Conservation (phyloP, 2,888 invertebrate species). For the Sisyra nigra region DNA sequence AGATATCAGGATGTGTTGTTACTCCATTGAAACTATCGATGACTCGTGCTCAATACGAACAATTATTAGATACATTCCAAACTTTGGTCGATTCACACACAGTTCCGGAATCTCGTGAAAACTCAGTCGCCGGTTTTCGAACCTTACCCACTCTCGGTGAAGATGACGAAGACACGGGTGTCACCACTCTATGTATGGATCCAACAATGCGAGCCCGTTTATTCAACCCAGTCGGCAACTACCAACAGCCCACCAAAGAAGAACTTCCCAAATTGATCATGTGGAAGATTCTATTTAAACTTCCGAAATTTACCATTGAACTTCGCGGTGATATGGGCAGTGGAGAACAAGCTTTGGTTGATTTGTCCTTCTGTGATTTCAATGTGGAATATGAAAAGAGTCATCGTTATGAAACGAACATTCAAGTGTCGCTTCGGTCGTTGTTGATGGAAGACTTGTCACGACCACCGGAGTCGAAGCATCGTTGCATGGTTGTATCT, state of each 20-base stretch:
- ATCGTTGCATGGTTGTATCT: constrained; percentile 73
- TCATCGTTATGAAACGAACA: constrained; percentile 49
- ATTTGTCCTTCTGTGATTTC: constrained; percentile 72
- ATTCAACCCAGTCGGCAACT: constrained; percentile 16
- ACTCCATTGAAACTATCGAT: constrained; percentile 74
- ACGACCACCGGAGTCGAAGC: constrained; percentile 58
- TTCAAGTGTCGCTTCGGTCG: constrained; percentile 68
- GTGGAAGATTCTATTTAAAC: constrained; percentile 34
- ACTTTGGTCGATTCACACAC: constrained; percentile 18
- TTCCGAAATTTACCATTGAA: constrained; percentile 60
- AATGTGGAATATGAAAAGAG: constrained; percentile 54
- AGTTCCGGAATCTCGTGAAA: constrained; percentile 19
- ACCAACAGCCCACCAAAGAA: not conserved
- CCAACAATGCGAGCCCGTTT: constrained; percentile 43
- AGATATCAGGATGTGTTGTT: constrained; percentile 62
- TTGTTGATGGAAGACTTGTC: constrained; percentile 83
- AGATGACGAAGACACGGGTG: constrained; percentile 28
- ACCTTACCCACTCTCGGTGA: constrained; percentile 19
- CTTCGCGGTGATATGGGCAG: constrained; percentile 51
- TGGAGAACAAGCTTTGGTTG: constrained; percentile 65
- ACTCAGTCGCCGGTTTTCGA: constrained; percentile 14
- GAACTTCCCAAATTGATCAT: constrained; percentile 1
- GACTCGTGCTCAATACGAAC: constrained; percentile 77
- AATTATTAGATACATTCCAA: constrained; percentile 57
- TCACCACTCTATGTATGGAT: constrained; percentile 39